These are phyloP conservation scores for Dicrurus megarhynchus DNA, from an alignment of 2,113 vertebrate genomes.

Conservation along the genomic window DNA sequence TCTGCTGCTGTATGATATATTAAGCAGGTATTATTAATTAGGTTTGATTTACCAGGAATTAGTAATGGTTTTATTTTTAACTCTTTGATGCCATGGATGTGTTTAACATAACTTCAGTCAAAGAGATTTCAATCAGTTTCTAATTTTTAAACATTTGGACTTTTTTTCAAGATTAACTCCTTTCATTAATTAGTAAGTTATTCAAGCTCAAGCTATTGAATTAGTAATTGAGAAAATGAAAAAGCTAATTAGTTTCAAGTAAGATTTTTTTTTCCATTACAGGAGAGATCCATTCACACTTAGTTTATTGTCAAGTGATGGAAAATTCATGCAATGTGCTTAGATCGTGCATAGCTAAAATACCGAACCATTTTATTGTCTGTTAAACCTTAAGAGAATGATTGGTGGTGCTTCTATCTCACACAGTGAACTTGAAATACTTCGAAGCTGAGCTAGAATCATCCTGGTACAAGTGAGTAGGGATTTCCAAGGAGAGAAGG, in stretches of 20 bases:
- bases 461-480: background rate
- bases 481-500: background rate
- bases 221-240: background rate
- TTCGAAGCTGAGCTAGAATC: background rate
- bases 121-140: background rate
- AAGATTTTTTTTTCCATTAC: background rate
- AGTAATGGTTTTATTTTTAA: constrained; percentile 25
- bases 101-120: background rate
- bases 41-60: background rate
- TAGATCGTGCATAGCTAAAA: background rate
- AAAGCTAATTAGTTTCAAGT: background rate
- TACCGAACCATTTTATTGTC: background rate
- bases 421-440: background rate
- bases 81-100: background rate
- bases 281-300: background rate
- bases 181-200: background rate
- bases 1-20: background rate
- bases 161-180: background rate
- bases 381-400: background rate
- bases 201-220: background rate
- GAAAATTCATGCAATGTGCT: background rate
- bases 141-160: background rate
- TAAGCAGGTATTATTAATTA: constrained; percentile 16
- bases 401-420: background rate
- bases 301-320: background rate